Evolutionary conservation across 2,113 vertebrate genomes (phyloP), one percentile per base, ranked within the genome.

Genomic region (Anolis sagrei): DNA sequence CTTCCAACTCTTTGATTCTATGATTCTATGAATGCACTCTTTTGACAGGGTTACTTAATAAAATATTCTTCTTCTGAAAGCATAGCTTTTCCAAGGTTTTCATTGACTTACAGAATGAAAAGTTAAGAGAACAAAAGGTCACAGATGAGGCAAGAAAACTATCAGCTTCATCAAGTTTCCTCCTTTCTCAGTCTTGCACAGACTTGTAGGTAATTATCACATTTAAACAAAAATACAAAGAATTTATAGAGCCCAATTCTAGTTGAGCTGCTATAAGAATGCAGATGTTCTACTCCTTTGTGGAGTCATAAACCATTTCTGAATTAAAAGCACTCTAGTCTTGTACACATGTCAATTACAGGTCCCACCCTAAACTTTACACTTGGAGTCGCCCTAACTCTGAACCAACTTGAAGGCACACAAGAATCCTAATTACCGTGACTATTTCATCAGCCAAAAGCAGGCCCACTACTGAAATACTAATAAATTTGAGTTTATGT

Each of bases 41-140:
- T 69, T 29, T 58, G 32, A 72, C n/a, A 54, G 25, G n/a, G 70
- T 62, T 61, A 83, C 70, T 74, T 61, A 83, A 82, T 1, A 61
- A 34, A 83, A 83, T 64, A 78, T 21, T n/a, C 54, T 77, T 54
- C 83, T 78, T 85, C 64, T 77, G 25, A 51, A 77, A 84, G 66
- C 64, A 54, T 69, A 48, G 23, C 49, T 79, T 78, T 78, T 79
- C 61, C 25, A 72, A n/a, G 21, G 5, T 49, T 85, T 78, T 44
- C 49, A 79, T 70, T 34, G 44, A 77, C 61, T 72, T 79, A 39
- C 49, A 61, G 49, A 84, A 51, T 29, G 32, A 70, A 84, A 49
- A 4, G 5, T 82, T 73, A 80, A 48, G 36, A 82, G 69, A 82
- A 83, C 4, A 3, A 83, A 83, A 83, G 82, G 72, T 75, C 84